A percentile compares a stretch with the other conserved stretches of the same genome.
These are phyloP conservation scores for Choloepus didactylus DNA, from an alignment of 2,797 vertebrate species.

Conservation along the genomic window DNA sequence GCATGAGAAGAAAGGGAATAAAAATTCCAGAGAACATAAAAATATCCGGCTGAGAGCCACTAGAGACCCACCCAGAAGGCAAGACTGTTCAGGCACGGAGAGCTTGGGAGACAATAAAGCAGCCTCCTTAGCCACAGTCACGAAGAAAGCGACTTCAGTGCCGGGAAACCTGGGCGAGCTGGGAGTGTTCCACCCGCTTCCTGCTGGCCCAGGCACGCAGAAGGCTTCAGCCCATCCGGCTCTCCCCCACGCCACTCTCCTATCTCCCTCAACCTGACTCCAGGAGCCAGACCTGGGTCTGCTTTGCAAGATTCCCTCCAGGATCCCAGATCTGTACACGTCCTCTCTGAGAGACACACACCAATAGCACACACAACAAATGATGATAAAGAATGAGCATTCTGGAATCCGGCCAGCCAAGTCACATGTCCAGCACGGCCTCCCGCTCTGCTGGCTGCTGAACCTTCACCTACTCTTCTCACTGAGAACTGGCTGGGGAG, in stretches of 20 bases:
- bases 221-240: background rate
- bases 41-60: background rate
- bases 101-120: background rate
- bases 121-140: background rate
- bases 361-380: background rate
- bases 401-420: background rate
- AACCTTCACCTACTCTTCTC: background rate
- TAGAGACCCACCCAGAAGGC: constrained; percentile 63
- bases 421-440: background rate
- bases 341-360: background rate
- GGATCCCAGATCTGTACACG: background rate
- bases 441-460: background rate
- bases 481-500: background rate
- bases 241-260: background rate
- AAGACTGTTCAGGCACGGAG: constrained; percentile 53
- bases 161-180: background rate
- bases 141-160: background rate
- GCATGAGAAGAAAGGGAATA: background rate
- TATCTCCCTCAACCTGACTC: background rate
- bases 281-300: background rate
- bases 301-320: background rate
- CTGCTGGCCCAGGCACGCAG: background rate
- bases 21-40: constrained; percentile 5
- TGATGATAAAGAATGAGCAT: background rate
- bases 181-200: background rate